phyloP scores from a whole-genome alignment of 1,140 invertebrate genomes.

The Zaprionus vittiger region DNA sequence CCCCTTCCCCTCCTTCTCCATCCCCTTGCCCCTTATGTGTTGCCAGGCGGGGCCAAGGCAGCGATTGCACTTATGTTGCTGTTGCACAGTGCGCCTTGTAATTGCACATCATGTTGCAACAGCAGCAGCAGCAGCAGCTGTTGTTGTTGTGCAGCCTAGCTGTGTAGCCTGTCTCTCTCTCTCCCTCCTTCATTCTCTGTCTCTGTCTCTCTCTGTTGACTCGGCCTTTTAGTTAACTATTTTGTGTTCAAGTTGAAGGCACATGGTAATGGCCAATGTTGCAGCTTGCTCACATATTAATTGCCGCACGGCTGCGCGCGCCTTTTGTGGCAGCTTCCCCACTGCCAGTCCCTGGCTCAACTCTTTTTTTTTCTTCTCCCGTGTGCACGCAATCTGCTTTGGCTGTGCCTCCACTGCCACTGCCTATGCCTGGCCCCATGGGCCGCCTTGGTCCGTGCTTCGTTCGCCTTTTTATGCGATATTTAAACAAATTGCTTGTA shows the following conservation, averaged over 20 bases:
- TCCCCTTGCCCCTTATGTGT: background rate
- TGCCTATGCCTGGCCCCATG: constrained; percentile 42
- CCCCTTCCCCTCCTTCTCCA: background rate
- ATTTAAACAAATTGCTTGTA: constrained; percentile 83
- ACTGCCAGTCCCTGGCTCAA: background rate
- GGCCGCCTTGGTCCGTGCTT: constrained; percentile 21
- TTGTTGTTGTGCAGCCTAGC: constrained; percentile 14
- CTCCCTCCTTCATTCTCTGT: background rate
- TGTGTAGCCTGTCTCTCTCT: constrained; percentile 2
- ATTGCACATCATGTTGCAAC: constrained; percentile 82
- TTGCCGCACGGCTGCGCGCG: constrained; percentile 80
- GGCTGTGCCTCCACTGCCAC: background rate
- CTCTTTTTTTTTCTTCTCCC: constrained; percentile 12
- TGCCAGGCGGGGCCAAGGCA: constrained; percentile 39
- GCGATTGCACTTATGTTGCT: constrained; percentile 68
- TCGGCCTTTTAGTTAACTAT: constrained; percentile 78
- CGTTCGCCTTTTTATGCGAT: constrained; percentile 69
- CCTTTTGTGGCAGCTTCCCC: constrained; percentile 63
- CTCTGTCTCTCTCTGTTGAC: background rate
- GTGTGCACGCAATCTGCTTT: constrained; percentile 31
- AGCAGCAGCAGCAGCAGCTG: constrained; percentile 59
- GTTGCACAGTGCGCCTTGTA: constrained; percentile 72
- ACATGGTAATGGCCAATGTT: constrained; percentile 82
- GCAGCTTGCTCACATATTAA: constrained; percentile 82
- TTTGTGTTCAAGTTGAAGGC: constrained; percentile 83